Conservation (phyloP, 2,797 vertebrate species). For the Anas flavirostris region DNA sequence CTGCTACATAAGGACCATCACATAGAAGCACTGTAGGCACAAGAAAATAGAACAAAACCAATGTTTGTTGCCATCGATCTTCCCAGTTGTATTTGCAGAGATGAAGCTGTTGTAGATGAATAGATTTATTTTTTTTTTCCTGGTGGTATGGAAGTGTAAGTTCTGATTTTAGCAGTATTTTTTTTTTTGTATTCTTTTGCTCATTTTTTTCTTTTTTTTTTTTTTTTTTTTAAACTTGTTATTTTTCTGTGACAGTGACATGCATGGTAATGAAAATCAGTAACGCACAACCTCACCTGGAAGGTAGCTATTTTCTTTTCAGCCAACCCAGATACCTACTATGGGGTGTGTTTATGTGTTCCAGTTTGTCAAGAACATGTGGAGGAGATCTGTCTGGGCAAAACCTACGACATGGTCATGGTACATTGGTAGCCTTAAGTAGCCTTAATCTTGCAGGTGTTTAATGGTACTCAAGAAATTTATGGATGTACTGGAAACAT, state of each 20-base stretch:
- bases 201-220: neutral
- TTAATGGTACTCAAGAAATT: neutral
- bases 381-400: neutral
- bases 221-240: neutral
- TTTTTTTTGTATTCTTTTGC: neutral
- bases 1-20: neutral
- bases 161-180: neutral
- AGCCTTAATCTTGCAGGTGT: neutral
- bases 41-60: neutral
- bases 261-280: rapidly evolving
- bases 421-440: neutral
- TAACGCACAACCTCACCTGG: neutral
- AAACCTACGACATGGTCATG: neutral
- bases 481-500: neutral
- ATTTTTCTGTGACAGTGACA: neutral
- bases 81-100: neutral
- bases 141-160: neutral
- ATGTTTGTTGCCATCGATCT: neutral
- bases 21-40: neutral
- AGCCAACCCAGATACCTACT: neutral
- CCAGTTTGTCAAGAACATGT: neutral
- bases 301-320: neutral
- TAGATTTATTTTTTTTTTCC: neutral
- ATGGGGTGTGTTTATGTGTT: neutral
- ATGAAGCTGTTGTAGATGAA: neutral